phyloP scores from a whole-genome alignment of 2,113 vertebrate genomes.

The Heterotilapia buettikoferi region DNA sequence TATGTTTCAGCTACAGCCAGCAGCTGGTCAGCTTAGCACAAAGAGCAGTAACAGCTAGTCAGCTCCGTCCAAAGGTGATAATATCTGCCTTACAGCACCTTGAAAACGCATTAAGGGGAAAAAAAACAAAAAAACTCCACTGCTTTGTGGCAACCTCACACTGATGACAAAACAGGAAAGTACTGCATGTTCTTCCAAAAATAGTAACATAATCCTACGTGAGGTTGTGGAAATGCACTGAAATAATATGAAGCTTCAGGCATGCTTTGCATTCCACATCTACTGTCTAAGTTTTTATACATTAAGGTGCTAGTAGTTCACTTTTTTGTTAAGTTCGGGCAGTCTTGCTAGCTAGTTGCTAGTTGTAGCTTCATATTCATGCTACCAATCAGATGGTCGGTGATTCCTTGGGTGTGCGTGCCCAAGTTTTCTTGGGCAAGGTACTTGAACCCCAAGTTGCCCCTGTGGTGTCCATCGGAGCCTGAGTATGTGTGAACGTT shows the following conservation, averaged over 20 bases:
- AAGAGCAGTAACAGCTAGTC: background rate
- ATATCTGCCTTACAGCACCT: background rate
- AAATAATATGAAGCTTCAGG: background rate
- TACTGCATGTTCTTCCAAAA: background rate
- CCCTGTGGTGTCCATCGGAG: background rate
- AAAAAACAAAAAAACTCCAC: background rate
- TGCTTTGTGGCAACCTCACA: background rate
- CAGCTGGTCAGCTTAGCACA: background rate
- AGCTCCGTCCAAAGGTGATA: background rate
- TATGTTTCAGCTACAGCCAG: background rate
- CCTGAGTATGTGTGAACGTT: background rate
- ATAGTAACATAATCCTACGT: background rate
- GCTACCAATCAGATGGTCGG: accelerated
- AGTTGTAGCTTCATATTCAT: background rate
- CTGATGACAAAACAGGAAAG: background rate
- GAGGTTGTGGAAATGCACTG: background rate
- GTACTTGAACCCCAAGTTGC: background rate
- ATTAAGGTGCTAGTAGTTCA: background rate
- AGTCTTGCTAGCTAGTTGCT: background rate
- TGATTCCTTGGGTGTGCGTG: background rate
- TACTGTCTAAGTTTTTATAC: background rate
- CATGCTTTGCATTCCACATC: background rate
- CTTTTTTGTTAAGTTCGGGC: background rate
- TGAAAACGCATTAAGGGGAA: background rate
- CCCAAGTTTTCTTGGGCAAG: background rate